A percentile compares a stretch with the other conserved stretches of the same genome.
phyloP scores from a whole-genome alignment of 2,113 vertebrate genomes.

The Loxodonta africana region DNA sequence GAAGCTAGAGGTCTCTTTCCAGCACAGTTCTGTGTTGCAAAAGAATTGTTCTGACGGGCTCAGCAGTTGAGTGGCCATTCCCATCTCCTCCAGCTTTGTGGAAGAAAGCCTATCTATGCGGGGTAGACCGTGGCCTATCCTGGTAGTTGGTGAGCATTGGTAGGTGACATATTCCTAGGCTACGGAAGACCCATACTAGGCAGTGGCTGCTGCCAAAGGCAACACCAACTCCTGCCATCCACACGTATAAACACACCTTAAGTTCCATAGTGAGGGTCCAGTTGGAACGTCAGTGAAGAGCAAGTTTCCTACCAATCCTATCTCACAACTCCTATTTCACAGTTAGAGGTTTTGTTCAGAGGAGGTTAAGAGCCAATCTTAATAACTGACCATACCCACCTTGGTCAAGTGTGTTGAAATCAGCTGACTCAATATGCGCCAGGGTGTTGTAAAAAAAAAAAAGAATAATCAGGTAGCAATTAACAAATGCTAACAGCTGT shows the following conservation, averaged over 20 bases:
- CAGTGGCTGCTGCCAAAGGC: background rate
- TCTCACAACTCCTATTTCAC: background rate
- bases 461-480: background rate
- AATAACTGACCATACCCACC: background rate
- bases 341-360: background rate
- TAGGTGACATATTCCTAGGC: too few relatives aligned
- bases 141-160: too few relatives aligned
- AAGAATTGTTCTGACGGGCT: too few relatives aligned
- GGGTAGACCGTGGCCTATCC: too few relatives aligned
- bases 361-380: background rate
- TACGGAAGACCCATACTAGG: background rate
- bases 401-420: background rate
- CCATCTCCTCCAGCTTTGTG: too few relatives aligned
- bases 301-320: background rate
- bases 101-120: too few relatives aligned
- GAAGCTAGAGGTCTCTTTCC: too few relatives aligned
- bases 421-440: background rate
- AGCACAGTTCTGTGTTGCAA: too few relatives aligned
- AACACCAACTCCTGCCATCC: background rate
- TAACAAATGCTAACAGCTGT: background rate
- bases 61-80: too few relatives aligned
- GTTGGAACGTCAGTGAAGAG: background rate
- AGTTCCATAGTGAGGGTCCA: background rate
- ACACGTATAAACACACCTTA: background rate
- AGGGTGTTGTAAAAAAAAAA: background rate